These are phyloP conservation scores for Puma concolor DNA, from an alignment of 2,113 vertebrate genomes.

Conservation along the genomic window DNA sequence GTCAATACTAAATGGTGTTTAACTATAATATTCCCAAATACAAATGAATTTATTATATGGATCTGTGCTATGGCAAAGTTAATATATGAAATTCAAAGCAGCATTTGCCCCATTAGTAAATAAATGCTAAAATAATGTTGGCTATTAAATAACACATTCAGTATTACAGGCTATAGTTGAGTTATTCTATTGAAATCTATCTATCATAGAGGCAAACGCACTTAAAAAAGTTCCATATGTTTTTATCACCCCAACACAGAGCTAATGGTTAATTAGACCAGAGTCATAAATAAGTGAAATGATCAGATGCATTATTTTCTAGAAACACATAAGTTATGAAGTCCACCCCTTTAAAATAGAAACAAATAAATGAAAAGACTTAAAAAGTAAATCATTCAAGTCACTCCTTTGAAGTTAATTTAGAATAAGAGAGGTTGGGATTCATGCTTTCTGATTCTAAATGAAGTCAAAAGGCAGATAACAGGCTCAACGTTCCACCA, in stretches of 20 bases:
- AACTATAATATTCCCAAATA: not conserved
- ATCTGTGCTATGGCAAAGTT: not conserved
- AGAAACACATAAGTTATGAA: not conserved
- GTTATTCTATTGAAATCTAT: not conserved
- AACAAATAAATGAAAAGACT: not conserved
- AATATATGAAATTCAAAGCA: not conserved
- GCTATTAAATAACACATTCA: not conserved
- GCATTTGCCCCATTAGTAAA: not conserved
- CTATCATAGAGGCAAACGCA: not conserved
- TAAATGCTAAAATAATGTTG: not conserved
- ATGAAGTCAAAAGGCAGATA: not conserved
- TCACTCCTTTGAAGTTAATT: not conserved
- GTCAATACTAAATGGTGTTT: not conserved
- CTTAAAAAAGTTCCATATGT: not conserved
- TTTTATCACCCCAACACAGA: not conserved
- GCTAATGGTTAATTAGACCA: not conserved
- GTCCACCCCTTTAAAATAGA: not conserved
- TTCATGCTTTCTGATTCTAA: not conserved
- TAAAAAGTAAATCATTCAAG: constrained; percentile 15
- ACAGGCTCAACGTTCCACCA: not conserved
- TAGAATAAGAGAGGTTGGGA: not conserved
- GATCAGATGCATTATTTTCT: not conserved
- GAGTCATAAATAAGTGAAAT: not conserved
- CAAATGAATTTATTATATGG: not conserved
- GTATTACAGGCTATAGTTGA: not conserved